Evolutionary conservation across 2,888 invertebrate species (phyloP), one percentile per base, ranked within the genome.

Genomic region (Caenorhabditis angaria): DNA sequence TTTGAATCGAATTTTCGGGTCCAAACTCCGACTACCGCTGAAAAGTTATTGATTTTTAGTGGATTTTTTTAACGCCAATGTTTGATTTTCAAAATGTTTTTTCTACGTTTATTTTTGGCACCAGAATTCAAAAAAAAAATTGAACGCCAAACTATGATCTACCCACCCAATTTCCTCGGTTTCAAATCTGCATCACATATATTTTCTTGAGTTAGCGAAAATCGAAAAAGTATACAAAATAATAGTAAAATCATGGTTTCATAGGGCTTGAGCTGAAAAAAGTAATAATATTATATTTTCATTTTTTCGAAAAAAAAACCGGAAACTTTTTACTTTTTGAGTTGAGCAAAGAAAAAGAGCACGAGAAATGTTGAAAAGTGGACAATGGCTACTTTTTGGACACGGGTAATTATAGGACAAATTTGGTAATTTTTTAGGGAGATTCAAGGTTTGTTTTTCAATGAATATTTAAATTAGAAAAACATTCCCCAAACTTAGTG

Each of bases 1-100:
- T 75, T 75, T n/a, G n/a, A n/a, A 57, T 65, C 67, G 24, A 65
- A 65, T n/a, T 25, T 61, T 10, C 69, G 53, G 18, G 48, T 60
- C 75, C 75, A 75, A 1, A 75, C 65, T 24, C 70, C 70, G 6
- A 68, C 70, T 3, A 70, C 70, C 10, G 66, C 75, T 75, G 62
- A 32, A 70, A 66, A 47, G 20, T 20, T 25, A 25, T 24, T 27
- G 12, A 28, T 50, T 59, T 35, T 35, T 35, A 6, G 8, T 35
- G 6, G 6, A 6, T 35, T 35, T 35, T 35, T 35, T 35, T 35
- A 10, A 14, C 35, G 14, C 35, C 6, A 10, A 10, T 6, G 35
- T 35, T 35, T 14, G 14, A 35, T 10, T 35, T 48, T 48, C 8
- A 50, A 24, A 50, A 4, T 50, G 3, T 20, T 10, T 24, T 50